These are phyloP conservation scores for Scyliorhinus canicula DNA, from an alignment of 2,797 vertebrate genomes.

Conservation along the genomic window DNA sequence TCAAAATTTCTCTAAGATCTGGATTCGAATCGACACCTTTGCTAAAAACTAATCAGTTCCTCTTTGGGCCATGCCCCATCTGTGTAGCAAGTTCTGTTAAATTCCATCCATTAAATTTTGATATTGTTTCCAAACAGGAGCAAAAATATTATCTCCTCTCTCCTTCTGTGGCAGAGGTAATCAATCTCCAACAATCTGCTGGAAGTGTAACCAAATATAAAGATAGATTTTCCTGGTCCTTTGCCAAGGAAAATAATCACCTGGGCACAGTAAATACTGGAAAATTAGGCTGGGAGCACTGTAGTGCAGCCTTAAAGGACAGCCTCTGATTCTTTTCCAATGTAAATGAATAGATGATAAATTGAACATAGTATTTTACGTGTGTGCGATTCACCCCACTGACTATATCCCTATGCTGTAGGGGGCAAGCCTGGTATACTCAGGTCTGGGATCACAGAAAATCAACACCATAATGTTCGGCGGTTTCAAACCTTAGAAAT, in stretches of 20 bases:
- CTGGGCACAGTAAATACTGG: background rate
- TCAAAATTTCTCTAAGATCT: too few species aligned
- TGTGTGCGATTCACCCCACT: background rate
- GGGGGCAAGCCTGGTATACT: background rate
- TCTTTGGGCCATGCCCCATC: too few species aligned
- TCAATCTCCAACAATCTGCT: background rate
- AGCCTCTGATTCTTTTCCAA: background rate
- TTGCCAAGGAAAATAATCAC: background rate
- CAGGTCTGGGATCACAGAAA: background rate
- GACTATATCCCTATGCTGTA: background rate
- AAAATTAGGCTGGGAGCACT: background rate
- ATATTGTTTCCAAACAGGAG: background rate
- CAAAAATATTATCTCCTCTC: background rate
- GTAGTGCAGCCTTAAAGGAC: background rate
- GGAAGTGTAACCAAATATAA: background rate
- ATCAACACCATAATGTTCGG: background rate
- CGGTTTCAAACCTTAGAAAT: background rate
- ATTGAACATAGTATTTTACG: background rate
- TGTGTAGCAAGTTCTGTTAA: too few species aligned
- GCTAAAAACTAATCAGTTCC: too few species aligned
- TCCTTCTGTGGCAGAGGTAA: background rate
- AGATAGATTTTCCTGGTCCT: background rate
- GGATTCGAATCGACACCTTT: too few species aligned
- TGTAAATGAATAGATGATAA: background rate
- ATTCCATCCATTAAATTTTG: too few species aligned